These are phyloP conservation scores for Agriopis leucophaearia DNA, from an alignment of 2,888 invertebrate genomes.

Conservation along the genomic window DNA sequence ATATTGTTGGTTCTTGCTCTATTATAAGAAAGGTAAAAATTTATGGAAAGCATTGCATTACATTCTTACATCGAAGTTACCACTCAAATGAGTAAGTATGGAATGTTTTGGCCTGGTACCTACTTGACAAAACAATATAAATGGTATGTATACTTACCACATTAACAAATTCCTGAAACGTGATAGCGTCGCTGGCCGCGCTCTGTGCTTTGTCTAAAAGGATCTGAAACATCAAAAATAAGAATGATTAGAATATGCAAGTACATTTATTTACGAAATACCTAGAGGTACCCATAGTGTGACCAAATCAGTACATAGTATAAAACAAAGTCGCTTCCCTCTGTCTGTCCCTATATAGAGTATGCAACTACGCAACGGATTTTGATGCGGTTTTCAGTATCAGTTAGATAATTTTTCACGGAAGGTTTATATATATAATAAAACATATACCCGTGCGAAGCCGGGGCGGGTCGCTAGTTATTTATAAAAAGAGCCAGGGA, in stretches of 20 bases:
- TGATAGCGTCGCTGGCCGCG: conserved; percentile 91
- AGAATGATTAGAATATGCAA: background rate
- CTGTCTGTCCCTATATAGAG: too few relatives aligned
- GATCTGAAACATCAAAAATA: conserved; percentile 70
- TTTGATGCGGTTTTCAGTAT: too few relatives aligned
- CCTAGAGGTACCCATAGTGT: background rate
- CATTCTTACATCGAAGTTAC: background rate
- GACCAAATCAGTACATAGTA: too few relatives aligned
- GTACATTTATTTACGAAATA: background rate
- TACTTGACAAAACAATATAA: background rate
- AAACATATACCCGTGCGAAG: too few relatives aligned
- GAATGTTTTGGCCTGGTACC: background rate
- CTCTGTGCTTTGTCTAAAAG: conserved; percentile 90
- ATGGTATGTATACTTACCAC: conserved; percentile 89
- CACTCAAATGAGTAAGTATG: background rate
- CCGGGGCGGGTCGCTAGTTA: too few relatives aligned
- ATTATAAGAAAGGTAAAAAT: too few relatives aligned
- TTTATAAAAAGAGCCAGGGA: too few relatives aligned
- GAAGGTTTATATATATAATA: too few relatives aligned
- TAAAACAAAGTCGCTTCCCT: too few relatives aligned
- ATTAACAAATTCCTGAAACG: conserved; percentile 97
- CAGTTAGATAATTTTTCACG: too few relatives aligned
- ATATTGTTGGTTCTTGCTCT: too few relatives aligned
- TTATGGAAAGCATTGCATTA: background rate
- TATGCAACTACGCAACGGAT: too few relatives aligned